A percentile compares a stretch with the other conserved stretches of the same genome.
These are phyloP conservation scores for Eupithecia dodoneata DNA, from an alignment of 2,888 invertebrate species.

Conservation along the genomic window DNA sequence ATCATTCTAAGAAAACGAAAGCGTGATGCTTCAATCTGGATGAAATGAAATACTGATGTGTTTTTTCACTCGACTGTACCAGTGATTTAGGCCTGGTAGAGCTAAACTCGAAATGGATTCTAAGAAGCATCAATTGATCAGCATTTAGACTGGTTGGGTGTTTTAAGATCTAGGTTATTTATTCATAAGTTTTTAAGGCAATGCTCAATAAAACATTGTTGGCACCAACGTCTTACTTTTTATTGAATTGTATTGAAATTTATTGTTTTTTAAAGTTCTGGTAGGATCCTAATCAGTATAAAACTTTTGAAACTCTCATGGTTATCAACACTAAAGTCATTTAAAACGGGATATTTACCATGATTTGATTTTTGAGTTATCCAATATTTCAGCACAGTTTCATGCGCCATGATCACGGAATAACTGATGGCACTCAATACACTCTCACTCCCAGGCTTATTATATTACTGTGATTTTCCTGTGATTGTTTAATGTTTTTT, in stretches of 20 bases:
- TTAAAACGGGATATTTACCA: no score
- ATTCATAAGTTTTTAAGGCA: background rate
- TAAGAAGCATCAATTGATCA: background rate
- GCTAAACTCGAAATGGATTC: background rate
- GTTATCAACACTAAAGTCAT: no score
- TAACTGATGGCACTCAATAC: no score
- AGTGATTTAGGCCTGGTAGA: background rate
- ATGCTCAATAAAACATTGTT: background rate
- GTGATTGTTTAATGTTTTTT: no score
- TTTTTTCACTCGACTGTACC: background rate
- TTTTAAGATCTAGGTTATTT: background rate
- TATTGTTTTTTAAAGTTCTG: background rate
- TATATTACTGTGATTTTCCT: no score
- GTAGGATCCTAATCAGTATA: background rate
- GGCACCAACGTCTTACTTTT: background rate
- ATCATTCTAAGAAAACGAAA: background rate
- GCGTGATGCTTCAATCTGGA: background rate
- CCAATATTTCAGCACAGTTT: no score
- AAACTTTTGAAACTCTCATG: no score
- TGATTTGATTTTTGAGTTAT: no score
- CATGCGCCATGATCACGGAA: no score
- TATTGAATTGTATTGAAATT: background rate
- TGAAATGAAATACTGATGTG: background rate
- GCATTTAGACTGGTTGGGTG: background rate
- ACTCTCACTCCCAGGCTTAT: no score